Base-by-base conservation (phyloP, 2,888 invertebrate species). In the Elmis aenea region DNA sequence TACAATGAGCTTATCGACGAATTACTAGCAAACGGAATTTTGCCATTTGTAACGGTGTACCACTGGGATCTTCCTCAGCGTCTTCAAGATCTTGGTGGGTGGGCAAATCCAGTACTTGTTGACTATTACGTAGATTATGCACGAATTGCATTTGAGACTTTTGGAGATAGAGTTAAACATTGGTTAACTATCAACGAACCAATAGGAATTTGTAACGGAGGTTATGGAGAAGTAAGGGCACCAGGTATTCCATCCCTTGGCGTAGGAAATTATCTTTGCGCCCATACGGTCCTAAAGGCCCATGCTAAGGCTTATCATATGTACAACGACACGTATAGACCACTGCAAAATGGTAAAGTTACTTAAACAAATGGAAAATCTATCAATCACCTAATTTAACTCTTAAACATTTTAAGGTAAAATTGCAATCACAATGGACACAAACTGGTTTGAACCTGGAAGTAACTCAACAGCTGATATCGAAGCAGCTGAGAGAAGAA, bases 231-330 rank as follows among this genome's bases (percentile, higher is more conserved):
- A 51, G 20, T 14, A 1, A 34, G 42, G 16, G 67, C 67, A 10
- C 68, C 69, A 1, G 57, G 53, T 3, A 38, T 73, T 18, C 48
- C 52, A 10, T 63, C 67, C 2, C 55, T 70, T 24, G 78, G 77
- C 2, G 53, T 73, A n/a, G 76, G 72, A 0, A 75, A 75, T 32
- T 85, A 85, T 59, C 57, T 75, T 30, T 81, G 79, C 42, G 68
- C 69, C 1, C 81, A 83, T 55, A 77, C 79, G 52, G 64, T 78
- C 34, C 59, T 86, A 9, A 62, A 76, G 38, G 77, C 81, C 1
- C 85, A 86, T 59, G 80, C 79, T 1, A 71, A 69, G 33, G 78
- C 72, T 2, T 85, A 79, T 54, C 71, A 72, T 28, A 56, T 81
- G 20, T 83, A 83, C 54, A 67, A 80, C 34, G 63, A 70, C 23